A percentile compares a stretch with the other conserved stretches of the same genome.
phyloP scores from a whole-genome alignment of 1,140 invertebrate genomes.

The Helicoverpa zea region DNA sequence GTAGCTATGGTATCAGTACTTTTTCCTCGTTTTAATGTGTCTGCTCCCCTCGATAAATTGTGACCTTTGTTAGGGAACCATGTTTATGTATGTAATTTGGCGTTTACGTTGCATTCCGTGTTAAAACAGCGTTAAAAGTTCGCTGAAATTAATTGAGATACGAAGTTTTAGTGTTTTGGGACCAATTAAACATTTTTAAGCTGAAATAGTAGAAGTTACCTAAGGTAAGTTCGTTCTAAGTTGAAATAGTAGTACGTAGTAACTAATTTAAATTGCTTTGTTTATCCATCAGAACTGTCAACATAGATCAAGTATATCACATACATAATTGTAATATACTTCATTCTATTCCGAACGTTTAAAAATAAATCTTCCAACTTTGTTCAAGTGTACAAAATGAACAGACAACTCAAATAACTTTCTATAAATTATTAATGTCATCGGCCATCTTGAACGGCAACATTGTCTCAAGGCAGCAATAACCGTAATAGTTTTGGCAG shows the following conservation, averaged over 20 bases:
- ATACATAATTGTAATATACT: no score
- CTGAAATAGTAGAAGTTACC: neutral
- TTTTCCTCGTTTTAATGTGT: constrained; percentile 67
- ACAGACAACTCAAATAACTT: neutral
- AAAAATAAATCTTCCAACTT: no score
- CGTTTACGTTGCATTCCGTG: constrained; percentile 45
- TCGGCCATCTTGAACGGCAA: neutral
- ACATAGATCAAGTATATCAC: no score
- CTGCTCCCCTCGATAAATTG: constrained; percentile 69
- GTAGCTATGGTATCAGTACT: constrained; percentile 45
- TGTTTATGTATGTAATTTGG: constrained; percentile 67
- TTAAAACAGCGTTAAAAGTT: constrained; percentile 24
- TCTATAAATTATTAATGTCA: neutral
- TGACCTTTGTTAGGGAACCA: constrained; percentile 68
- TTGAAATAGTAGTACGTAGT: no score
- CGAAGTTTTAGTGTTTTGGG: neutral
- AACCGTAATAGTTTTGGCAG: constrained; percentile 5
- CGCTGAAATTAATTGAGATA: constrained; percentile 29
- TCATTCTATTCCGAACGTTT: no score
- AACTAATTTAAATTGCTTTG: no score
- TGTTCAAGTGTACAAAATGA: no score
- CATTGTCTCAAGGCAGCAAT: neutral
- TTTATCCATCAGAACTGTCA: no score
- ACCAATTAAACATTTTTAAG: neutral
- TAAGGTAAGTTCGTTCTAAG: no score